These are phyloP conservation scores for Strigops habroptila DNA, from an alignment of 2,113 vertebrate species.

Conservation along the genomic window DNA sequence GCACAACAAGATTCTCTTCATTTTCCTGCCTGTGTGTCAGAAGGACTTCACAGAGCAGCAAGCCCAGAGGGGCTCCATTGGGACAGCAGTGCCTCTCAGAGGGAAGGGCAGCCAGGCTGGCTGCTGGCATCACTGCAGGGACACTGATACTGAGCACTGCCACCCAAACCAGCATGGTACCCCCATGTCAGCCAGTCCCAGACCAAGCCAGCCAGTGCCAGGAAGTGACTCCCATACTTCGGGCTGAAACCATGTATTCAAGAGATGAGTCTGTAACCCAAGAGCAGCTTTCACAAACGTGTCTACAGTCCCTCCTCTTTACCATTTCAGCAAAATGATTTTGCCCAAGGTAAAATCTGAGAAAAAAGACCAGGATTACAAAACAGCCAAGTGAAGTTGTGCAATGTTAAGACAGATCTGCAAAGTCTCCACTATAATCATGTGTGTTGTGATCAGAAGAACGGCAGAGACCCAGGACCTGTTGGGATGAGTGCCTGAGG, in stretches of 20 bases:
- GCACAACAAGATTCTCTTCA: background rate
- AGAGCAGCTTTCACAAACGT: background rate
- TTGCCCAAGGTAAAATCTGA: background rate
- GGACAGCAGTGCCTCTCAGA: background rate
- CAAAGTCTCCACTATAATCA: background rate
- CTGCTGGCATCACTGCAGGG: fast-evolving
- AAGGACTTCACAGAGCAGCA: background rate
- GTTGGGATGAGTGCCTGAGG: background rate
- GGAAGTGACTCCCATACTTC: background rate
- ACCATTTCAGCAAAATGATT: background rate
- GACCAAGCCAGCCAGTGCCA: background rate
- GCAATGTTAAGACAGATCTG: background rate
- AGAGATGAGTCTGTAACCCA: background rate
- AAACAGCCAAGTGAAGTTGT: background rate
- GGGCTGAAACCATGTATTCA: background rate
- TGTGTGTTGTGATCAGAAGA: background rate
- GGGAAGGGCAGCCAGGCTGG: background rate
- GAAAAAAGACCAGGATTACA: background rate
- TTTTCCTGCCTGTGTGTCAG: background rate
- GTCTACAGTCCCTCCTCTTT: background rate
- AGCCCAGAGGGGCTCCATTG: background rate
- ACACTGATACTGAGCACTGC: background rate
- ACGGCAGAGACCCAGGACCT: background rate
- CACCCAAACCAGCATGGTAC: background rate
- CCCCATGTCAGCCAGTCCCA: background rate